phyloP scores from a whole-genome alignment of 2,797 vertebrate genomes.

The Petrocephalus sullivani region DNA sequence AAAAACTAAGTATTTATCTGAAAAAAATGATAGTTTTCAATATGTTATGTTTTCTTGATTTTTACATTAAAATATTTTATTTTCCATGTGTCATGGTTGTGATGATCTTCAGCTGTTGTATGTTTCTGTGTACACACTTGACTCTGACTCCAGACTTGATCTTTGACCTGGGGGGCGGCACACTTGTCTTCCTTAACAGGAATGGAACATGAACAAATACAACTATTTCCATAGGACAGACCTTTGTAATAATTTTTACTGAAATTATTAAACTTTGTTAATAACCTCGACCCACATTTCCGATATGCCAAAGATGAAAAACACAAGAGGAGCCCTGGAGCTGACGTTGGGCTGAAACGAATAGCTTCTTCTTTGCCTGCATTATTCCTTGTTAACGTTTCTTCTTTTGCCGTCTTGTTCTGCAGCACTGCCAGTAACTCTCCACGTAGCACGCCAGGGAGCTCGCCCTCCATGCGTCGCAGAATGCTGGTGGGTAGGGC shows the following conservation, averaged over 20 bases:
- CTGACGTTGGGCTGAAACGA: neutral
- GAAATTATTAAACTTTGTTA: neutral
- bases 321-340: neutral
- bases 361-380: neutral
- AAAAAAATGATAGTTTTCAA: neutral
- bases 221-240: too few species aligned
- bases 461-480: constrained; percentile 79
- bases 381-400: neutral
- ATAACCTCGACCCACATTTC: neutral
- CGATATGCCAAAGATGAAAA: neutral
- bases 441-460: constrained; percentile 80
- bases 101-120: neutral
- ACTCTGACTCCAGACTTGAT: too few species aligned
- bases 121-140: neutral
- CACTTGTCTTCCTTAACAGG: too few species aligned
- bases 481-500: constrained; percentile 68
- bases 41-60: neutral
- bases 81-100: neutral
- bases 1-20: neutral
- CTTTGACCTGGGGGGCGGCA: too few species aligned
- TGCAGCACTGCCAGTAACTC: constrained; percentile 81
- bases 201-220: too few species aligned
- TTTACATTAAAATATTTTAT: neutral
- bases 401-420: neutral
- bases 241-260: neutral